Evolutionary conservation across 2,888 invertebrate genomes (phyloP).

Genomic region (Agonopterix arenella): DNA sequence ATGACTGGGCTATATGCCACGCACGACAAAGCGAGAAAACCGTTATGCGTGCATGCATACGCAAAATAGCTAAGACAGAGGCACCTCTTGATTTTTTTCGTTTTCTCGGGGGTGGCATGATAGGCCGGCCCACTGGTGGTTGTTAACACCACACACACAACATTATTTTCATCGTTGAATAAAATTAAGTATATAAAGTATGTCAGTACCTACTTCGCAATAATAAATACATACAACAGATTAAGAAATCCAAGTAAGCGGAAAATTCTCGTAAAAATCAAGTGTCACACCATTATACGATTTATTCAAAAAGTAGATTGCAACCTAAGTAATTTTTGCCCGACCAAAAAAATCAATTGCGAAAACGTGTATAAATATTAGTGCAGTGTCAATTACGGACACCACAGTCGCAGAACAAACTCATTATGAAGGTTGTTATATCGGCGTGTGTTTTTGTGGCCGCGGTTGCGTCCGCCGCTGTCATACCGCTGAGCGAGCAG

Average conservation of each 20-base stretch:
- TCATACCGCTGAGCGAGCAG: slow-evolving; percentile 16
- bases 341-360: slow-evolving; percentile 25
- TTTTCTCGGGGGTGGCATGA: too few species aligned
- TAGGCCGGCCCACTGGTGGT: too few species aligned
- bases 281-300: slow-evolving; percentile 16
- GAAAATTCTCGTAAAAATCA: slow-evolving; percentile 37
- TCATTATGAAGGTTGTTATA: slow-evolving; percentile 43
- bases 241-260: slow-evolving; percentile 24
- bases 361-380: slow-evolving; percentile 51
- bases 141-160: too few species aligned
- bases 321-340: slow-evolving; percentile 32
- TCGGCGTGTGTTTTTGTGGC: slow-evolving; percentile 28
- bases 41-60: too few species aligned
- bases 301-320: slow-evolving; percentile 21
- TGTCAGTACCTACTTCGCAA: neutral
- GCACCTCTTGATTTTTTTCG: too few species aligned
- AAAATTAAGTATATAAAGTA: too few species aligned
- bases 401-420: slow-evolving; percentile 24
- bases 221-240: neutral
- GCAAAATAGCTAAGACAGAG: too few species aligned
- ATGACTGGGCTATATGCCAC: too few species aligned
- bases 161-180: too few species aligned
- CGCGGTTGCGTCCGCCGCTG: slow-evolving; percentile 30
- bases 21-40: too few species aligned
- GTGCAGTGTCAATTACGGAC: slow-evolving; percentile 23